Conservation (phyloP, 2,113 vertebrate genomes). For the Castor canadensis region DNA sequence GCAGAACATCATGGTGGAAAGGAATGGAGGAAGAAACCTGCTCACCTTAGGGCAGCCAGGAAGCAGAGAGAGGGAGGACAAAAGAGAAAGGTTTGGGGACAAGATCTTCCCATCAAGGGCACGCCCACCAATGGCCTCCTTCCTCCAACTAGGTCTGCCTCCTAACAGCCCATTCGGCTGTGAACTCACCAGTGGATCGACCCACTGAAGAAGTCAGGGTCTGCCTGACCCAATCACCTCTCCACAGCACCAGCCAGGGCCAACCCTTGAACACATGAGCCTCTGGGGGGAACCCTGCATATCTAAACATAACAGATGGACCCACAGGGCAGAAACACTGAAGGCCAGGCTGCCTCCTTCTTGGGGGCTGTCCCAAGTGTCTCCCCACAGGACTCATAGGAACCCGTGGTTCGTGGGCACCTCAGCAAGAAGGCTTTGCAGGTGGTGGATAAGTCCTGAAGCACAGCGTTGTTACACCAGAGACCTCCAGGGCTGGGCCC, state of each 20-base stretch:
- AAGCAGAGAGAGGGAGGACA: not conserved
- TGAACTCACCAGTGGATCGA: too few relatives aligned
- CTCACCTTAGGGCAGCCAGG: not conserved
- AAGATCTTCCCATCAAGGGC: not conserved
- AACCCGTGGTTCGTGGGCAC: not conserved
- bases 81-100: not conserved
- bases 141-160: not conserved
- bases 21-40: not conserved
- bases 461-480: not conserved
- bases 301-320: not conserved
- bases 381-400: not conserved
- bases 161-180: too few relatives aligned
- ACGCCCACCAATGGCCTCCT: not conserved
- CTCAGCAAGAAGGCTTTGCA: not conserved
- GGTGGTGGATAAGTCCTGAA: not conserved
- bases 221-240: too few relatives aligned
- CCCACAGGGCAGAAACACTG: not conserved
- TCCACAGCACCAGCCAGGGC: not conserved
- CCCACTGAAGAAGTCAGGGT: too few relatives aligned
- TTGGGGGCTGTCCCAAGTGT: not conserved
- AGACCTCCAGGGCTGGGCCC: not conserved
- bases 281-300: not conserved
- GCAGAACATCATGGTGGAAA: not conserved
- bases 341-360: not conserved
- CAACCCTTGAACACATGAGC: not conserved